phyloP scores from a whole-genome alignment of 2,797 vertebrate genomes.

The Potorous gilbertii region DNA sequence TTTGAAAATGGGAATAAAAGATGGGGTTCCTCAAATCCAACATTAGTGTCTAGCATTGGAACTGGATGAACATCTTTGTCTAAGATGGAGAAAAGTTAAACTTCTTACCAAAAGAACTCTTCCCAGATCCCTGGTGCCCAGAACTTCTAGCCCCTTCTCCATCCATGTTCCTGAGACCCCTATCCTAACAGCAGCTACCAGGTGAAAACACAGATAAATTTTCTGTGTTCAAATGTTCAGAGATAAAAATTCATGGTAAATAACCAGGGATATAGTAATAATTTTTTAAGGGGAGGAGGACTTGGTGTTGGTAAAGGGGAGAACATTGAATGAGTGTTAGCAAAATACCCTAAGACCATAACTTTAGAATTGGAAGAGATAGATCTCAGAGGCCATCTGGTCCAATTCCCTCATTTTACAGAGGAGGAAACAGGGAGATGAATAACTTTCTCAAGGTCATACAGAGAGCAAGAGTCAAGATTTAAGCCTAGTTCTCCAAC shows the following conservation, averaged over 20 bases:
- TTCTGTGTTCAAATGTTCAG: neutral
- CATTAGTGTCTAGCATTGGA: neutral
- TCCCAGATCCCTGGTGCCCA: neutral
- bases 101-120: neutral
- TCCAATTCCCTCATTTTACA: neutral
- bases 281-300: neutral
- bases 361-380: neutral
- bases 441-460: neutral
- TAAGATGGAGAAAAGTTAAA: conserved; percentile 5
- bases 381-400: neutral
- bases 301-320: neutral
- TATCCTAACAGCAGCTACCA: neutral
- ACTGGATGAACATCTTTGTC: neutral
- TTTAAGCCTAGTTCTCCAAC: neutral
- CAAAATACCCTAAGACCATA: neutral
- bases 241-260: neutral
- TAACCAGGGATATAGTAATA: neutral
- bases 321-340: neutral
- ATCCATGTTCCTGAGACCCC: neutral
- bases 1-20: conserved; percentile 31
- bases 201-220: neutral
- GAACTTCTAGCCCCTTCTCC: neutral
- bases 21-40: conserved; percentile 30
- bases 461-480: neutral
- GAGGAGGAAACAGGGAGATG: neutral